Evolutionary conservation across 2,888 invertebrate species (phyloP).

Genomic region (Odontocolon sp.): DNA sequence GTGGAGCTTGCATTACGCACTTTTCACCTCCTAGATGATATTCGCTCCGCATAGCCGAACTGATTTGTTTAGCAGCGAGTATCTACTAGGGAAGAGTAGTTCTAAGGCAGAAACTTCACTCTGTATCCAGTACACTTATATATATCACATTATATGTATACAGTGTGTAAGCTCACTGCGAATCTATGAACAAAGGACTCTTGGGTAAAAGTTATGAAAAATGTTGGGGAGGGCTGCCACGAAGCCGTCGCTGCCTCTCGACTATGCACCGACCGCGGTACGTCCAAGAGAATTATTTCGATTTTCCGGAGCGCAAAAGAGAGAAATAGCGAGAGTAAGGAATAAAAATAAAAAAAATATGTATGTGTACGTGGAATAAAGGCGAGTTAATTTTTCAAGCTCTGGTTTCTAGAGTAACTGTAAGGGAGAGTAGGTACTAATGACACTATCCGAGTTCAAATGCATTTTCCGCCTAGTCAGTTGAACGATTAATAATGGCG

Average conservation of each 20-base stretch:
- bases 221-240: constrained; percentile 43
- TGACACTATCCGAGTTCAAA: no score
- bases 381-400: constrained; percentile 37
- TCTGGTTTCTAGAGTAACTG: no score
- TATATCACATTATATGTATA: no score
- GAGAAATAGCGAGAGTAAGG: background rate
- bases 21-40: no score
- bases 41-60: no score
- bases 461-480: no score
- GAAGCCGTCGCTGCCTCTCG: constrained; percentile 31
- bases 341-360: constrained; percentile 13
- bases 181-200: constrained; percentile 56
- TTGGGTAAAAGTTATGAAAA: constrained; percentile 58
- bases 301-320: constrained; percentile 44
- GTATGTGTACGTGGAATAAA: constrained; percentile 23
- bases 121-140: constrained; percentile 10
- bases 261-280: constrained; percentile 31
- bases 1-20: constrained; percentile 26
- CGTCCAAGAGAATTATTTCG: constrained; percentile 58
- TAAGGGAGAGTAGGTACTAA: no score
- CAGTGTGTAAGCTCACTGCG: constrained; percentile 26
- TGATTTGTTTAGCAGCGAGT: no score
- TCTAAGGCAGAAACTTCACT: background rate
- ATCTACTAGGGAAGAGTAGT: no score
- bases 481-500: no score